These are phyloP conservation scores for Catostomus latipinnis DNA, from an alignment of 2,797 vertebrate genomes.

Conservation along the genomic window DNA sequence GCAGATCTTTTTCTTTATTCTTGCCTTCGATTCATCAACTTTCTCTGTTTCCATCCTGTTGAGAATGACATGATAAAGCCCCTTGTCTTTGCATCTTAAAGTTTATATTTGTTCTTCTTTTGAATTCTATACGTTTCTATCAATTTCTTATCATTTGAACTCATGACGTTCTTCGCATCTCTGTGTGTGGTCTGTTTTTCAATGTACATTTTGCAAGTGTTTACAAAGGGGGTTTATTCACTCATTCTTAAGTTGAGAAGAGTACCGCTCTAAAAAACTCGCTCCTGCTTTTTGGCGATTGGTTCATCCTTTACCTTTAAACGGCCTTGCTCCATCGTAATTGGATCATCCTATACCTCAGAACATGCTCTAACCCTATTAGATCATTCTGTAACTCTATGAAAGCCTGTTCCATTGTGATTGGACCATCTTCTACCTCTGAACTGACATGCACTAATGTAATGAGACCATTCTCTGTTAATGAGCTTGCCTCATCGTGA, in stretches of 20 bases:
- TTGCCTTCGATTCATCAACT: slow-evolving; percentile 60
- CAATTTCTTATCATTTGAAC: slow-evolving; percentile 61
- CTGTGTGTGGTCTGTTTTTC: slow-evolving; percentile 58
- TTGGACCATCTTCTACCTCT: slow-evolving; percentile 67
- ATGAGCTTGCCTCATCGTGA: slow-evolving; percentile 57
- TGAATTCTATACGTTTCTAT: slow-evolving; percentile 14
- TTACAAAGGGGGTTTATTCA: slow-evolving; percentile 76
- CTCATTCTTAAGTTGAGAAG: slow-evolving; percentile 69
- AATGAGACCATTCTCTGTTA: slow-evolving; percentile 69
- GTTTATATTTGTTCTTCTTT: slow-evolving; percentile 52
- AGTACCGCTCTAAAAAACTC: slow-evolving; percentile 41
- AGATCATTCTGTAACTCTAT: slow-evolving; percentile 55
- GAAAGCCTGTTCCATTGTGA: slow-evolving; percentile 60
- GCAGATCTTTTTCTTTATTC: slow-evolving; percentile 74
- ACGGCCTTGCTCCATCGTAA: slow-evolving; percentile 66
- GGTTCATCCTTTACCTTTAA: slow-evolving; percentile 64
- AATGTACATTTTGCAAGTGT: slow-evolving; percentile 84
- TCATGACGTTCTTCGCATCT: slow-evolving; percentile 56
- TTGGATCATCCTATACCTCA: slow-evolving; percentile 67
- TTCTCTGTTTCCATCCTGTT: slow-evolving; percentile 62
- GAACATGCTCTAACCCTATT: slow-evolving; percentile 54
- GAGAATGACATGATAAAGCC: slow-evolving; percentile 66
- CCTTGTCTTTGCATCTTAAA: slow-evolving; percentile 55
- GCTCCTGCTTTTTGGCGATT: slow-evolving; percentile 70
- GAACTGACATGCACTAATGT: slow-evolving; percentile 65